Base-by-base conservation (phyloP, 37 sponge, comb jelly and placozoan species). In the Amphimedon queenslandica region DNA sequence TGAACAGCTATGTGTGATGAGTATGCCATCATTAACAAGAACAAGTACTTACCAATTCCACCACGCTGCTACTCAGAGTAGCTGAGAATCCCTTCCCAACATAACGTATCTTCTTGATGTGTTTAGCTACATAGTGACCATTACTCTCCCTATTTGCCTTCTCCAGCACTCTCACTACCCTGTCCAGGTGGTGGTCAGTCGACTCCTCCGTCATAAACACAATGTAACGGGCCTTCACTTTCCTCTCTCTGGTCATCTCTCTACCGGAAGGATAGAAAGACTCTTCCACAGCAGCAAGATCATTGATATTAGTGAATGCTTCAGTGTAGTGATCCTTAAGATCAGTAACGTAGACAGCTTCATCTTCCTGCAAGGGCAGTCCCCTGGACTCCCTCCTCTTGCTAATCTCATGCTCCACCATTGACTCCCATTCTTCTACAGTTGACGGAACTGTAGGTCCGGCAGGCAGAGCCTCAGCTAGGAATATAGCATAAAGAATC, bases 151-250 rank as follows among this genome's bases (percentile, higher is more conserved):
- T 27, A 24, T 81, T 64, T 0, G 82, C 87, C n/a, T 75, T 47
- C 70, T 74, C 36, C 34, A 90, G 66, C 0, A 81, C 39, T 31
- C 33, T 25, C 4, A 90, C 40, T 20, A 82, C 78, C 1, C 76
- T 38, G n/a, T 85, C 78, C 29, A 90, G 61, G 33, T 74, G 30
- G 5, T 74, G 67, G 27, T 90, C 82, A 1, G 63, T 51, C 4
- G 87, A 37, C 3, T 67, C 69, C 1, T 30, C 1, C 18, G 73
- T 41, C 6, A 90, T 70, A 69, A 82, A 67, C 20, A 90, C 82
- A 1, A 80, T 78, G 74, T 82, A 90, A 1, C 87, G 80, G 0
- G 82, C 86, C n/a, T n/a, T n/a, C n/a, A n/a, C n/a, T n/a, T n/a
- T n/a, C n/a, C n/a, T n/a, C 13, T 47, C 53, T 18, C 8, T 47